Percentiles rank a stretch among this genome's conserved stretches.
Evolutionary conservation across 2,797 vertebrate genomes (phyloP).

Genomic region (Coccyzus lansbergi): DNA sequence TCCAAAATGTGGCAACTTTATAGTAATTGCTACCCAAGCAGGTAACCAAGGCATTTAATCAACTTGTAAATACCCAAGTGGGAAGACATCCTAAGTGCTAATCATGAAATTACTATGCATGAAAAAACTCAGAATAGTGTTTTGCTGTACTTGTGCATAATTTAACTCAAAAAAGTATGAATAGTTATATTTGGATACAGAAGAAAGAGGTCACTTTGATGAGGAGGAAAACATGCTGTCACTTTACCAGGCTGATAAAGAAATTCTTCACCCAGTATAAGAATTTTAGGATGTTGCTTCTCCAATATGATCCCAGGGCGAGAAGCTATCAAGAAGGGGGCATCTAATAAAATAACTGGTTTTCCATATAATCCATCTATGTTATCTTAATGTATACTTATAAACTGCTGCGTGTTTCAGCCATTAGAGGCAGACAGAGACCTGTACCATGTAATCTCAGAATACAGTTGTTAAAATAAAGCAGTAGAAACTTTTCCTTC

Average conservation of each 20-base stretch:
- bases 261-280: neutral
- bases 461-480: neutral
- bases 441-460: neutral
- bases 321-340: neutral
- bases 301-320: neutral
- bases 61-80: conserved; percentile 41
- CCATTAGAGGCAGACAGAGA: neutral
- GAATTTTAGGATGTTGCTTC: neutral
- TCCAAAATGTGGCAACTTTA: neutral
- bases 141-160: conserved; percentile 56
- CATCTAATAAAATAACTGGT: neutral
- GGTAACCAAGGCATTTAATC: conserved; percentile 15
- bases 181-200: conserved; percentile 18
- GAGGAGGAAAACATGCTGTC: neutral
- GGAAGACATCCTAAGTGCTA: conserved; percentile 35
- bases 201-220: conserved; percentile 40
- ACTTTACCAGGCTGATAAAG: neutral
- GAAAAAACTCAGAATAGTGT: conserved; percentile 42
- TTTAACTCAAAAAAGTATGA: conserved; percentile 35
- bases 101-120: conserved; percentile 56
- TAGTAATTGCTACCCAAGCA: neutral
- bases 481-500: neutral
- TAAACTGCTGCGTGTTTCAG: neutral
- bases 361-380: neutral
- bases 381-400: neutral